Conservation (phyloP, 2,888 invertebrate species). For the Agriopis marginaria region DNA sequence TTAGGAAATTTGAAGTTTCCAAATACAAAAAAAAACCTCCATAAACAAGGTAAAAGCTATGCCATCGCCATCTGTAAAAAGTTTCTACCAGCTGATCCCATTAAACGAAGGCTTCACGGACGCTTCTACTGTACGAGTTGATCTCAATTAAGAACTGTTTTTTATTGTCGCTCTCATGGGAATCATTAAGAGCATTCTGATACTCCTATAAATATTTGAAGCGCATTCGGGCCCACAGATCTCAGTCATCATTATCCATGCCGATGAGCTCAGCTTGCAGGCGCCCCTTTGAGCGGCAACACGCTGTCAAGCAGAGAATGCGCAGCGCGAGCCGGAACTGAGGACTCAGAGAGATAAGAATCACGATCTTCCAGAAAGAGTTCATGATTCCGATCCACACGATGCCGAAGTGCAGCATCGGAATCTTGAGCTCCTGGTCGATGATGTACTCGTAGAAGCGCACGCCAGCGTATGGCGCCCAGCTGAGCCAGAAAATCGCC, state of each 20-base stretch:
- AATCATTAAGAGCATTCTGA: conserved; percentile 33
- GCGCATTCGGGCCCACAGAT: conserved; percentile 44
- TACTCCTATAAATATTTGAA: conserved; percentile 45
- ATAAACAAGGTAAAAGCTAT: no score
- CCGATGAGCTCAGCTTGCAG: conserved; percentile 94
- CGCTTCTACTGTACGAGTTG: conserved; percentile 29
- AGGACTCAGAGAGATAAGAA: conserved; percentile 95
- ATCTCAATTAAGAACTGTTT: conserved; percentile 26
- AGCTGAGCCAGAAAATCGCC: conserved; percentile 96
- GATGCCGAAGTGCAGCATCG: conserved; percentile 95
- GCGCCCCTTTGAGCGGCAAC: conserved; percentile 94
- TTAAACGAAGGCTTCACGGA: conserved; percentile 45
- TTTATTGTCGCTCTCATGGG: conserved; percentile 41
- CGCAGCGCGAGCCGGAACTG: conserved; percentile 96
- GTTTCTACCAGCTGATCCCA: not conserved
- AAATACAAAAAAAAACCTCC: no score
- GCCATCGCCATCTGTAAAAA: no score
- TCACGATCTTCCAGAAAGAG: conserved; percentile 97
- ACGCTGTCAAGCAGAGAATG: conserved; percentile 95
- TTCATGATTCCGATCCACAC: conserved; percentile 98
- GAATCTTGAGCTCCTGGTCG: conserved; percentile 89
- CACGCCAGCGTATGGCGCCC: conserved; percentile 96
- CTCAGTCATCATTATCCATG: conserved; percentile 94
- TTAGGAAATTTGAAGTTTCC: no score
- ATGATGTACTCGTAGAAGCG: conserved; percentile 91